These are phyloP conservation scores for Anarhynchus alexandrinus DNA, from an alignment of 2,113 vertebrate species.

Conservation along the genomic window DNA sequence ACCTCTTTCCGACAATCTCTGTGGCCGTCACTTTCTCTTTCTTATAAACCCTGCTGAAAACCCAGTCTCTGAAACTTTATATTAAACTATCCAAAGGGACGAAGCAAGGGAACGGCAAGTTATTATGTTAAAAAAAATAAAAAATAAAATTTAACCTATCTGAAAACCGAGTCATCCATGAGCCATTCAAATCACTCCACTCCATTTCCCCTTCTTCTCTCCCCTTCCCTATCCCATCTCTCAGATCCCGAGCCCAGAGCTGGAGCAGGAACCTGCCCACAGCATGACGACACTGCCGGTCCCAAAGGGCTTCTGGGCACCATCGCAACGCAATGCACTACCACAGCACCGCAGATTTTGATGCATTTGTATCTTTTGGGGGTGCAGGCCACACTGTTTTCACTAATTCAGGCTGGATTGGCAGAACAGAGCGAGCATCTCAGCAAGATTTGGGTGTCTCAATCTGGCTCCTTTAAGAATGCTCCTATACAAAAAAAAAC, in stretches of 20 bases:
- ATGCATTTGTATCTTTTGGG: not conserved
- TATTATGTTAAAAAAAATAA: not conserved
- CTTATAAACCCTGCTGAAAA: not conserved
- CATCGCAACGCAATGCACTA: not conserved
- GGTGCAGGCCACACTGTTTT: not conserved
- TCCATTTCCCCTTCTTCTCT: not conserved
- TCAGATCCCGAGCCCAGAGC: not conserved
- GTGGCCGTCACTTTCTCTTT: not conserved
- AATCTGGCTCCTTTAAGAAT: not conserved
- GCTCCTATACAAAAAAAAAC: not conserved
- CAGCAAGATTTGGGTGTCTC: not conserved
- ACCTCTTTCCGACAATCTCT: not conserved
- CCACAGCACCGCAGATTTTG: not conserved
- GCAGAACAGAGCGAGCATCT: not conserved
- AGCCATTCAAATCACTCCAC: not conserved
- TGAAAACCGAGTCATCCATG: not conserved
- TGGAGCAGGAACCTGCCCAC: not conserved
- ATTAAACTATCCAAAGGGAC: not conserved
- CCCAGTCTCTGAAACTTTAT: not conserved
- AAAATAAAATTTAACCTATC: not conserved
- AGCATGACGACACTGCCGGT: rapidly evolving
- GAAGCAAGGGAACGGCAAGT: not conserved
- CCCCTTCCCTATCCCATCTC: not conserved
- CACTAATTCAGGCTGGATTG: not conserved
- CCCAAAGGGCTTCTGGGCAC: not conserved